These are phyloP conservation scores for Drosophila austrosaltans DNA, from an alignment of 2,888 invertebrate species.

Conservation along the genomic window DNA sequence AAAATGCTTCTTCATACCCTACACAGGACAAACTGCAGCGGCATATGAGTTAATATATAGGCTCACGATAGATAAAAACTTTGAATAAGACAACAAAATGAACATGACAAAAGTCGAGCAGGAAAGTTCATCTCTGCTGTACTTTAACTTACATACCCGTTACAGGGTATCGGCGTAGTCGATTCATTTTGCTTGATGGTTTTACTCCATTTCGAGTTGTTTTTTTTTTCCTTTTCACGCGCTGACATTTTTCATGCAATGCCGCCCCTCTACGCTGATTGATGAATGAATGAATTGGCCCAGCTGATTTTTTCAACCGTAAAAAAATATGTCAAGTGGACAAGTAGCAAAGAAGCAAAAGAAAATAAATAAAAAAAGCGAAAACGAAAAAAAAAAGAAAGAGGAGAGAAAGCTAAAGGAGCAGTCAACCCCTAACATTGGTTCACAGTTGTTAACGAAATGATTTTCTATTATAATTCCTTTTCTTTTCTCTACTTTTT, in stretches of 20 bases:
- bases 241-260: constrained; percentile 69
- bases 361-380: not conserved
- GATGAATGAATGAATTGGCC: constrained; percentile 68
- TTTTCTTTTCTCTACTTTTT: constrained; percentile 49
- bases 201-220: constrained; percentile 36
- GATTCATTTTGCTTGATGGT: not conserved
- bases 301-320: constrained; percentile 52
- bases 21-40: not conserved
- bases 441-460: constrained; percentile 53
- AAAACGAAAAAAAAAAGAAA: not conserved
- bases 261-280: constrained; percentile 63
- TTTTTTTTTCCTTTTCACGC: constrained; percentile 23
- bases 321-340: constrained; percentile 64
- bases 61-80: not conserved
- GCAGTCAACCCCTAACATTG: constrained; percentile 14
- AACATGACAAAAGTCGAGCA: not conserved
- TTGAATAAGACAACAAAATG: not conserved
- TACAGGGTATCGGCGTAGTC: constrained; percentile 38
- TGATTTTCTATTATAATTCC: constrained; percentile 34
- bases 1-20: constrained; percentile 11
- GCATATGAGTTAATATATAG: not conserved
- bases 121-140: no score
- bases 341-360: constrained; percentile 23
- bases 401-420: not conserved
- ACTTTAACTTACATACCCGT: not conserved